Base-by-base conservation (phyloP, 2,888 invertebrate species). In the Pollenia angustigena region DNA sequence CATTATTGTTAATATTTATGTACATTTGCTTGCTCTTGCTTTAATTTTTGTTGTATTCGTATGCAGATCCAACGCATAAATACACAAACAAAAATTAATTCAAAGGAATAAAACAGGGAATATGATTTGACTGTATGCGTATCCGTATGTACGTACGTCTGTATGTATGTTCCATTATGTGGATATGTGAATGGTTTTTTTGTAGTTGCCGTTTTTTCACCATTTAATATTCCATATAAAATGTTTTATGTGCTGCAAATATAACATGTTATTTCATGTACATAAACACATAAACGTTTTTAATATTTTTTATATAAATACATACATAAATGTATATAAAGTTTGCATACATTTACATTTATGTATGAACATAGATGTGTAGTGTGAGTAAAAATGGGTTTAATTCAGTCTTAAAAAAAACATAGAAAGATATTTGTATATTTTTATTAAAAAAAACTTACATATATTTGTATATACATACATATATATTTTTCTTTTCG, bases 241-340 rank as follows among this genome's bases (percentile, higher is more conserved):
- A 58, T 75, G 50, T 62, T 76, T 85, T 81, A 72, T 85, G 32
- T 66, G 81, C 52, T 85, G 56, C 62, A 69, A 71, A 81, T 76
- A 56, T 72, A 81, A 76, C 69, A 52, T 64, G 42, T 75, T 80
- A 60, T 80, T 80, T 75, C 62, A 80, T 80, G 48, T 42, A 80
- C 64, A 81, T 71, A 81, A 75, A 85, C 62, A 81, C 52, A n/a
- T 16, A 58, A 81, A 64, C 64, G 58, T 75, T 56, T 64, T 56
- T 56, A 64, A 64, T 72, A 56, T 72, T 40, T 18, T 54, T 52
- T 8, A 75, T 42, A 52, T 6, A 56, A 12, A 32, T 44, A 46
- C 12, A 9, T 42, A 42, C 14, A 62, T 75, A 52, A 16, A 62
- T 18, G n/a, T 64, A 50, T 23, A 48, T 16, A 23, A 44, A 9